These are phyloP conservation scores for Chrysina gloriosa DNA, from an alignment of 2,888 invertebrate species.

Conservation along the genomic window DNA sequence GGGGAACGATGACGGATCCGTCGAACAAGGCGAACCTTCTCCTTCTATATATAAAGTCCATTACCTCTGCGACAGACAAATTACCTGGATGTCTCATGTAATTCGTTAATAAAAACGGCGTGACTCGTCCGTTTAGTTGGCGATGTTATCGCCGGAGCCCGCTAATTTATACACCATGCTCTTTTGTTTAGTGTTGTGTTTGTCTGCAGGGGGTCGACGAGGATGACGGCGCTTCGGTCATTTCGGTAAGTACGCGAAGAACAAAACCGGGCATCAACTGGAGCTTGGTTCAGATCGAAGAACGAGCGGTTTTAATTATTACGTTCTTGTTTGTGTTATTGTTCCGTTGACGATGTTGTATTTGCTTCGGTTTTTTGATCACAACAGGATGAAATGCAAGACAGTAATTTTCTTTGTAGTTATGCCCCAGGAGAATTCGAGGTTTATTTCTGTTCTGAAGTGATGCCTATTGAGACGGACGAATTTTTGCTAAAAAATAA, in stretches of 20 bases:
- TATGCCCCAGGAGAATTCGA: too few species aligned
- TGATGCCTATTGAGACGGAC: too few species aligned
- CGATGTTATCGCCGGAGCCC: conserved; percentile 61
- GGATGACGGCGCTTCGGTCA: conserved; percentile 77
- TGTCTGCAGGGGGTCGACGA: conserved; percentile 77
- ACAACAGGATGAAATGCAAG: neutral
- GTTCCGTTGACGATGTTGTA: conserved; percentile 1
- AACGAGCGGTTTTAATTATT: conserved; percentile 1
- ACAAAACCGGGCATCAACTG: neutral
- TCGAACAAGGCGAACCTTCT: conserved; percentile 12
- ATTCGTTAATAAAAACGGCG: conserved; percentile 63
- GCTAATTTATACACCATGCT: conserved; percentile 65
- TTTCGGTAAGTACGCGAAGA: conserved; percentile 73
- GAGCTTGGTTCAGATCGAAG: neutral
- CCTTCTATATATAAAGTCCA: conserved; percentile 52
- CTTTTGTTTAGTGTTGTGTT: conserved; percentile 64
- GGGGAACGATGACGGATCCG: conserved; percentile 5
- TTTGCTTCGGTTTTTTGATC: conserved; percentile 11
- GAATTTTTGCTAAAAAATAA: too few species aligned
- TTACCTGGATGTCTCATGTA: conserved; percentile 61
- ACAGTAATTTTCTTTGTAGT: too few species aligned
- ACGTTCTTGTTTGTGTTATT: neutral
- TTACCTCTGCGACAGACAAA: conserved; percentile 59
- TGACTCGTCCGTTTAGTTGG: conserved; percentile 64
- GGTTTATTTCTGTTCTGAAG: too few species aligned